Percentiles rank a stretch among this genome's conserved stretches.
Conservation (phyloP, 2,888 invertebrate genomes). For the Alloscopus bannaensis region DNA sequence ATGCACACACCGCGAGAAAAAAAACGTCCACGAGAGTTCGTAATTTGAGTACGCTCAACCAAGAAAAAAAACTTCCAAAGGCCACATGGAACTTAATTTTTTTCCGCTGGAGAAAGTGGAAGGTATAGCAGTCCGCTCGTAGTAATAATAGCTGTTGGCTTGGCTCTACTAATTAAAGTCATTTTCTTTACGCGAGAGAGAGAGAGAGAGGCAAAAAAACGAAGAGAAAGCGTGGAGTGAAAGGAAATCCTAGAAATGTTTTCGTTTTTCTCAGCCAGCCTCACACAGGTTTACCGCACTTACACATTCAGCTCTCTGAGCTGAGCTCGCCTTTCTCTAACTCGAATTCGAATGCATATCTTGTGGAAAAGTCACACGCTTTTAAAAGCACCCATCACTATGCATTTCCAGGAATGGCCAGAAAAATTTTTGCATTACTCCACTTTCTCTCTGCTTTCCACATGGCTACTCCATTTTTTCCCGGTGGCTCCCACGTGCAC, state of each 20-base stretch:
- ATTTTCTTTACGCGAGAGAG: conserved; percentile 15
- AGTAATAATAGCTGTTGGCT: conserved; percentile 33
- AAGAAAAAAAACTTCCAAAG: conserved; percentile 12
- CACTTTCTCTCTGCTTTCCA: not conserved
- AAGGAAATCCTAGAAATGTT: not conserved
- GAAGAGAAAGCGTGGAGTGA: conserved; percentile 1
- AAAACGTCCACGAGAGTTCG: too few relatives aligned
- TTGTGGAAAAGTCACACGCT: not conserved
- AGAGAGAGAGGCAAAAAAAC: not conserved
- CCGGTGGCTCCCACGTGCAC: conserved; percentile 27
- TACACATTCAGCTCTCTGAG: too few relatives aligned
- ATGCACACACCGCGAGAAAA: conserved; percentile 2
- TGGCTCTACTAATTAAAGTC: conserved; percentile 49
- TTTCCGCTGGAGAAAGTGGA: not conserved
- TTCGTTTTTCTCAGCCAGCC: not conserved
- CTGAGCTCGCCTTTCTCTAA: not conserved
- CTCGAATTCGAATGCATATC: not conserved
- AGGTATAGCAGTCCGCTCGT: not conserved
- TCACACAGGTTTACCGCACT: not conserved
- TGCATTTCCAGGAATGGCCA: conserved; percentile 7
- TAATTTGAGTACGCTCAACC: conserved; percentile 30
- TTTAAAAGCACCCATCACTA: conserved; percentile 1
- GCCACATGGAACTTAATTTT: not conserved
- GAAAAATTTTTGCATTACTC: conserved; percentile 7
- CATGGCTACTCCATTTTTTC: conserved; percentile 6